A percentile compares a stretch with the other conserved stretches of the same genome.
Evolutionary conservation across 2,797 vertebrate species (phyloP).

Genomic region (Phrynocephalus forsythii): DNA sequence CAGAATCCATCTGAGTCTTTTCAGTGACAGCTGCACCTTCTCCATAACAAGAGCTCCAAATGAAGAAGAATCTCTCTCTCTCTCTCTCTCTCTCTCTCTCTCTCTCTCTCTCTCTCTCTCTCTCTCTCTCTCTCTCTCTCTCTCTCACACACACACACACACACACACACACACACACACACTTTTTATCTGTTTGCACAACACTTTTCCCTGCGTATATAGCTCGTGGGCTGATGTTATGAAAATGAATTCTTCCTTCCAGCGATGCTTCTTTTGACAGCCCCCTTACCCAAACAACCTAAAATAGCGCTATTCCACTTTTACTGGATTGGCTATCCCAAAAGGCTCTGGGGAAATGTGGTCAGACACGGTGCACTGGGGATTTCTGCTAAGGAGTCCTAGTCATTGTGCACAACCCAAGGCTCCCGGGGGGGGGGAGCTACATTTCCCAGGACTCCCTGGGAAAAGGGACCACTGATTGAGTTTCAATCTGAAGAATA

Average conservation of each 20-base stretch:
- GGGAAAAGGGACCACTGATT: no score
- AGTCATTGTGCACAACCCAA: no score
- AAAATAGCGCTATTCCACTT: neutral
- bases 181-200: conserved; percentile 17
- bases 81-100: neutral
- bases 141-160: neutral
- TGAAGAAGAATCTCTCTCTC: neutral
- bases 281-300: neutral
- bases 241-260: neutral
- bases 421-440: neutral
- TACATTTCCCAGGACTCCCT: neutral
- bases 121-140: neutral
- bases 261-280: neutral
- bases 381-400: neutral
- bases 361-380: neutral
- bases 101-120: neutral
- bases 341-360: neutral
- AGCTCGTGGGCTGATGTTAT: neutral
- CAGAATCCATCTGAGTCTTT: neutral
- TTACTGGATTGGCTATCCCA: neutral
- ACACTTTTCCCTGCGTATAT: neutral
- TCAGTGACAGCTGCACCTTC: neutral
- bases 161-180: no score
- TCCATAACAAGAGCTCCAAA: neutral
- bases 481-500: neutral